Evolutionary conservation across 2,113 vertebrate species (phyloP).

Genomic region (Vulpes ferrilata): DNA sequence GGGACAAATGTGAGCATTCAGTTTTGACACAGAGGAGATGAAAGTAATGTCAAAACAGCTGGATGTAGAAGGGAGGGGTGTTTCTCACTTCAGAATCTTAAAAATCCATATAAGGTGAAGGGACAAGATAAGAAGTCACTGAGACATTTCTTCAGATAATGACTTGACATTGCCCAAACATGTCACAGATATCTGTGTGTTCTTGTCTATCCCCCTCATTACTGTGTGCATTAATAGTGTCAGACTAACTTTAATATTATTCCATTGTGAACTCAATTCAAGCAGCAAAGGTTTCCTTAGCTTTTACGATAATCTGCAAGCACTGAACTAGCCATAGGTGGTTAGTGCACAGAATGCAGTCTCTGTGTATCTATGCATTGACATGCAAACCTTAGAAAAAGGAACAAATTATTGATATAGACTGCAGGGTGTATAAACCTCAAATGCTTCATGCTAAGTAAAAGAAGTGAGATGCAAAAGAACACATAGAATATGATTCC

Average conservation of each 20-base stretch:
- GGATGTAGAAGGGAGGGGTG: neutral
- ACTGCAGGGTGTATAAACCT: neutral
- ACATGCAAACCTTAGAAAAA: neutral
- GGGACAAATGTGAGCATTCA: neutral
- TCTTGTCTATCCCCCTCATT: neutral
- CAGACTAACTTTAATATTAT: neutral
- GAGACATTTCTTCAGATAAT: neutral
- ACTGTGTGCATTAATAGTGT: neutral
- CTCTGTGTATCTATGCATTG: too few relatives aligned
- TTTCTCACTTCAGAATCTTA: constrained; percentile 40
- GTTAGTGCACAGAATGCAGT: neutral
- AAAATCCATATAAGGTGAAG: neutral
- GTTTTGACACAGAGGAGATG: neutral
- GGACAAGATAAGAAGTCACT: neutral
- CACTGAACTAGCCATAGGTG: neutral
- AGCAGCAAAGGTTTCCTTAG: neutral
- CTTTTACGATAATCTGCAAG: neutral
- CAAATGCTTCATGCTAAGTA: neutral
- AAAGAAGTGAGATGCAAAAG: neutral
- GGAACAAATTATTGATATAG: neutral
- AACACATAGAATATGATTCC: neutral
- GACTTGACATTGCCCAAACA: neutral
- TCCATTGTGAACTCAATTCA: neutral
- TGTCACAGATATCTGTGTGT: neutral
- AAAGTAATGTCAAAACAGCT: neutral